These are phyloP conservation scores for Thalassaphorura encarpata DNA, from an alignment of 1,140 invertebrate genomes.

Conservation along the genomic window DNA sequence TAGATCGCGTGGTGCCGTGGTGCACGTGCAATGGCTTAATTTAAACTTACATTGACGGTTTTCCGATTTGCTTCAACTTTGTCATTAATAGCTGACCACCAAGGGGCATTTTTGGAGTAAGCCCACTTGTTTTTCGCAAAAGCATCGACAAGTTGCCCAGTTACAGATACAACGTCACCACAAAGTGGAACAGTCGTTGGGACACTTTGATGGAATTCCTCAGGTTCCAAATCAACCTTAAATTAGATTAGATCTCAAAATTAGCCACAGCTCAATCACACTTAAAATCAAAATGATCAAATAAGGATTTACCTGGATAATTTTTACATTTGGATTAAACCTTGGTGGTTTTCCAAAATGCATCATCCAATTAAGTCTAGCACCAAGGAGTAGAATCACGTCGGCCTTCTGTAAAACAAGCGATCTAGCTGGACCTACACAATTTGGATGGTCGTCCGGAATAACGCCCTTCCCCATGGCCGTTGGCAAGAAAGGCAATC, in stretches of 20 bases:
- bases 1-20: background rate
- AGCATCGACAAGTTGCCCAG: slow-evolving; percentile 45
- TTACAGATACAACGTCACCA: slow-evolving; percentile 64
- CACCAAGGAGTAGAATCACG: slow-evolving; percentile 77
- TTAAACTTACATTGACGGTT: slow-evolving; percentile 44
- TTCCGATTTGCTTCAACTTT: slow-evolving; percentile 48
- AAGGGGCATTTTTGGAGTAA: slow-evolving; percentile 41
- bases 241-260: slow-evolving; percentile 16
- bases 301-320: slow-evolving; percentile 66
- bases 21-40: no score
- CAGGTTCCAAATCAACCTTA: slow-evolving; percentile 75
- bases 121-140: slow-evolving; percentile 37
- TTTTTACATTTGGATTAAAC: slow-evolving; percentile 59
- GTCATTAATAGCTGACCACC: slow-evolving; percentile 48
- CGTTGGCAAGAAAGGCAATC: slow-evolving; percentile 81
- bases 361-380: slow-evolving; percentile 92
- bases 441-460: slow-evolving; percentile 62
- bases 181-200: slow-evolving; percentile 59
- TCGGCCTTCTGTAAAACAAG: slow-evolving; percentile 75
- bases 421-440: slow-evolving; percentile 76
- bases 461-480: slow-evolving; percentile 96
- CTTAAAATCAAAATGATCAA: background rate
- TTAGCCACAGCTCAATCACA: background rate
- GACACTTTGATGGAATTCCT: slow-evolving; percentile 86
- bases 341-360: slow-evolving; percentile 88